Base-by-base conservation (phyloP, 1,140 invertebrate species). In the Zaprionus gabonicus region DNA sequence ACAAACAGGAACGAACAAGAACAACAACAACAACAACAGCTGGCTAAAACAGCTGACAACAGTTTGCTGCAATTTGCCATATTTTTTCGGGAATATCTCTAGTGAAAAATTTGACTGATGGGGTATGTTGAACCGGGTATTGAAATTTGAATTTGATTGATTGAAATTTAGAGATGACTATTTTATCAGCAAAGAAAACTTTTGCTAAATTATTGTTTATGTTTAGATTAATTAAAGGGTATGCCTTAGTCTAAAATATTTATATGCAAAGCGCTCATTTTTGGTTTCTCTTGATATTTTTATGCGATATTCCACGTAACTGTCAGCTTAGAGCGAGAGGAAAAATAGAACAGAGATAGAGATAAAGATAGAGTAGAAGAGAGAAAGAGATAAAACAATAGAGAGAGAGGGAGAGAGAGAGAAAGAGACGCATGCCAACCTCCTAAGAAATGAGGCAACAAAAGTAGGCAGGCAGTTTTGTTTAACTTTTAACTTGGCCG, bases 401-500 rank as follows among this genome's bases (percentile, higher is more conserved):
- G 9, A 31, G 9, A 38, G 17, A 44, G 51, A 38, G 12, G 28
- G 36, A 51, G 17, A 36, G n/a, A 28, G 23, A 27, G n/a, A 41
- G 36, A 17, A 34, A 28, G 15, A 23, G 23, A 23, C 4, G n/a
- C 20, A 13, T 4, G n/a, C 27, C 1, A 38, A 44, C 46, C 51
- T 41, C 41, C 57, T 38, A 75, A 62, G 74, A 31, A 70, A 58
- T 69, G 73, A 34, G 31, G 65, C 63, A 58, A 41, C 27, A 34
- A 44, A 59, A 64, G 67, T 34, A 23, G 23, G 23, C 23, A 81
- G 78, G 55, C 79, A 67, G 65, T 84, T 78, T 75, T 80, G 81
- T 84, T 80, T 84, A 80, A 84, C 82, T 84, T 85, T 85, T 83
- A 56, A 80, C 74, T 63, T 78, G 67, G 20, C 60, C 56, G 74